Conservation (phyloP, 1,140 invertebrate species). For the Drosophila azteca region DNA sequence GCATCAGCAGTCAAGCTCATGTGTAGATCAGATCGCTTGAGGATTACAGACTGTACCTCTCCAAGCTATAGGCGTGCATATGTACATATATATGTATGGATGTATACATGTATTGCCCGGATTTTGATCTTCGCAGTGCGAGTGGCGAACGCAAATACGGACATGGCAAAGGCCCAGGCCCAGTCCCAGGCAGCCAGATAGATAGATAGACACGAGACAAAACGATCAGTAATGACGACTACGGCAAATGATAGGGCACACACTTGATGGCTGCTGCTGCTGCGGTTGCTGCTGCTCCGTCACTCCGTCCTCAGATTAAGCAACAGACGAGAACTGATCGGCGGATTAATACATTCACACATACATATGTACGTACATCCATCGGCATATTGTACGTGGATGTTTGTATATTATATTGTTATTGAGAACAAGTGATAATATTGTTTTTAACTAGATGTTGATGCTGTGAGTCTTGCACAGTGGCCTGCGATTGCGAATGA, state of each 20-base stretch:
- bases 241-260: conserved; percentile 42
- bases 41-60: conserved; percentile 37
- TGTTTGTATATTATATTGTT: conserved; percentile 69
- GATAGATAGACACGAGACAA: conserved; percentile 62
- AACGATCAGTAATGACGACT: conserved; percentile 51
- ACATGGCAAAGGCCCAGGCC: conserved; percentile 56
- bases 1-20: conserved; percentile 53
- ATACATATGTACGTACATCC: conserved; percentile 20
- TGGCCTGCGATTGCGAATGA: neutral
- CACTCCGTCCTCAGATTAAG: conserved; percentile 66
- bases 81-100: conserved; percentile 10
- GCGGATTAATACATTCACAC: conserved; percentile 44
- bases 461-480: conserved; percentile 54
- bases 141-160: conserved; percentile 52
- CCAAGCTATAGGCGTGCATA: conserved; percentile 6
- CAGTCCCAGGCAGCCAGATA: conserved; percentile 32
- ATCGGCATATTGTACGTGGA: too few relatives aligned
- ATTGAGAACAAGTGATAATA: conserved; percentile 84
- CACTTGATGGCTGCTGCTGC: conserved; percentile 39
- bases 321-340: conserved; percentile 59
- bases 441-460: conserved; percentile 84
- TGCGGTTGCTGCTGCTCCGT: conserved; percentile 3
- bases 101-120: conserved; percentile 28
- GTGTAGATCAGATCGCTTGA: conserved; percentile 34
- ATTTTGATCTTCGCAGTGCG: conserved; percentile 76